phyloP scores from a whole-genome alignment of 2,888 invertebrate species.

The Ptilodon capucinus region DNA sequence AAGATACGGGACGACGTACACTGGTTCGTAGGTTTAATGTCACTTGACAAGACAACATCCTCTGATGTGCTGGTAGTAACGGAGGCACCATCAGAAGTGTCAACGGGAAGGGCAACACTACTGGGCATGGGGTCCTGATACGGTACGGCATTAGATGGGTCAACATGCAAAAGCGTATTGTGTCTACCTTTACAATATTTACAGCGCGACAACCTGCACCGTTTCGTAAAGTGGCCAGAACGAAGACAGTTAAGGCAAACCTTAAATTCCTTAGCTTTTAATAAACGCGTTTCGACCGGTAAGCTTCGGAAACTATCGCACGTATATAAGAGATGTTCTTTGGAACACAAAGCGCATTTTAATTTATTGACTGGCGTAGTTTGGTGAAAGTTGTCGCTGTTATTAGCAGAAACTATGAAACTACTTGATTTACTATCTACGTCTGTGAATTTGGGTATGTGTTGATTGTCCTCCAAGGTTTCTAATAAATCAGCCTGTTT shows the following conservation, averaged over 20 bases:
- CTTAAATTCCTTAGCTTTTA: constrained; percentile 14
- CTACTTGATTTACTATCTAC: too few species aligned
- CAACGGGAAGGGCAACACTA: neutral
- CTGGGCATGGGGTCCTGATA: neutral
- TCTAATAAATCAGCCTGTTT: too few species aligned
- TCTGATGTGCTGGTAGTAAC: neutral
- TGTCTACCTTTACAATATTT: constrained; percentile 23
- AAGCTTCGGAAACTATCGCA: too few species aligned
- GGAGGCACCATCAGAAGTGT: too few species aligned
- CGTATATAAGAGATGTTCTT: too few species aligned
- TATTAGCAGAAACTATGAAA: too few species aligned
- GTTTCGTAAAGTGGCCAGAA: constrained; percentile 2
- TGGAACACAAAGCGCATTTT: too few species aligned
- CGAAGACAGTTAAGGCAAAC: constrained; percentile 18
- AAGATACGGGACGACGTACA: constrained; percentile 9
- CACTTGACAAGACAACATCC: constrained; percentile 1
- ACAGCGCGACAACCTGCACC: constrained; percentile 17
- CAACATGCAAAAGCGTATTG: constrained; percentile 19
- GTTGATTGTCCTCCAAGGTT: too few species aligned
- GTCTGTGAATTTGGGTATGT: too few species aligned
- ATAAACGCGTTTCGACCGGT: constrained; percentile 8
- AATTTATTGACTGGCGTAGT: too few species aligned
- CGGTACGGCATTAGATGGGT: neutral
- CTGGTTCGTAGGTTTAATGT: neutral
- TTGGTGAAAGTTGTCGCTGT: too few species aligned